Evolutionary conservation across 2,113 vertebrate genomes (phyloP), one percentile per base, ranked within the genome.

Genomic region (Vanacampus margaritifer): DNA sequence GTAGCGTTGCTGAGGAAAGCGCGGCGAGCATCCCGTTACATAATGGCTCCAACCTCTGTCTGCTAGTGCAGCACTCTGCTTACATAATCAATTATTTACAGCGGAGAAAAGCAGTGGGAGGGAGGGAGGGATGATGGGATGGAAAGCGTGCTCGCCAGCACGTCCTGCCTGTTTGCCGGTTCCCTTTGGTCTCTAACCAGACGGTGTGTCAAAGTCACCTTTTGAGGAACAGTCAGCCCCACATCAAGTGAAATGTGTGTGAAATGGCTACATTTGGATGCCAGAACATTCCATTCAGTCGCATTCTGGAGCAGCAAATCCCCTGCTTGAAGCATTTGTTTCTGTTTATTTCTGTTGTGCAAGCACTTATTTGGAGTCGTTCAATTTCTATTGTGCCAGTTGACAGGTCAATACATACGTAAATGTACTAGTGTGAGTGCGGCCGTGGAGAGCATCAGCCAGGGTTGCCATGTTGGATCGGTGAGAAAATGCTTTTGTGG

Each of bases 51-150:
- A 64, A 53, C 73, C 4, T 68, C 74, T 50, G 57, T 70, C 64
- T 76, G 65, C 71, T 57, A 73, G 54, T 67, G 69, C 54, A 32
- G 68, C 48, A 17, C 64, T 65, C 65, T 37, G 45, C 23, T 91
- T 91, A 74, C 24, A 26, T 83, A 91, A 90, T 82, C 17, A 67
- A 68, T 80, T 84, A 84, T 79, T 85, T 80, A 77, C 54, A 11
- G 69, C 53, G 26, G 62, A 70, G 65, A 77, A 14, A 65, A 53
- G 67, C 62, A 63, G 71, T 32, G 65, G 48, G 64, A 73, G 71
- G 71, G 71, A n/a, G n/a, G n/a, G 69, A 67, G 64, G 46, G 72
- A 43, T 41, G 41, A 46, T 41, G 64, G 6, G 5, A 43, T 26
- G 39, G 62, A 46, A 63, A 64, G 45, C n/a, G 69, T 81, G 69